Percentiles rank a stretch among this genome's conserved stretches.
Conservation (phyloP, 2,113 vertebrate species). For the Ancistrus triradiatus region DNA sequence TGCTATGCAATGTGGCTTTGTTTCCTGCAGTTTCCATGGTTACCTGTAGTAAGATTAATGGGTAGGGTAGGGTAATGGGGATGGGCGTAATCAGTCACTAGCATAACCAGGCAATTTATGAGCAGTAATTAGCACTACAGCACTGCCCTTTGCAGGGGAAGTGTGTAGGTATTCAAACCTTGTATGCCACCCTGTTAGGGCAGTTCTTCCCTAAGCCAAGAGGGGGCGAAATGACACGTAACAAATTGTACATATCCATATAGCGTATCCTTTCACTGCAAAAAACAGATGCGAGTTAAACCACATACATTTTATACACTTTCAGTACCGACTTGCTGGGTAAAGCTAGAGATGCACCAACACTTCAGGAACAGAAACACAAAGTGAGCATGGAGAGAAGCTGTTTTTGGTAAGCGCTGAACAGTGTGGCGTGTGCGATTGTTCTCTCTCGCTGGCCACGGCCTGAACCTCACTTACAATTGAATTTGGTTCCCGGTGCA, state of each 20-base stretch:
- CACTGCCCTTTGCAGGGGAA: slow-evolving; percentile 51
- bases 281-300: slow-evolving; percentile 73
- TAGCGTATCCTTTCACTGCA: slow-evolving; percentile 91
- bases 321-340: too few species aligned
- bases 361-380: too few species aligned
- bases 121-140: slow-evolving; percentile 51
- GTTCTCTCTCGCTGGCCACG: too few species aligned
- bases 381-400: too few species aligned
- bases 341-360: neutral
- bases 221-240: slow-evolving; percentile 91
- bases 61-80: slow-evolving; percentile 21
- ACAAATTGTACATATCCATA: slow-evolving; percentile 98
- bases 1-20: slow-evolving; percentile 53
- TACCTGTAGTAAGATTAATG: slow-evolving; percentile 61
- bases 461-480: too few species aligned
- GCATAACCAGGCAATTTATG: slow-evolving; percentile 43
- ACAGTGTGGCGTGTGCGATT: too few species aligned
- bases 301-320: slow-evolving; percentile 17
- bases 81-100: slow-evolving; percentile 44
- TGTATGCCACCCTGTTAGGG: slow-evolving; percentile 94
- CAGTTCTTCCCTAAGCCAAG: slow-evolving; percentile 97
- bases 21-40: slow-evolving; percentile 58
- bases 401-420: too few species aligned
- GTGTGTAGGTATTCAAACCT: slow-evolving; percentile 85
- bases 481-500: too few species aligned